Conservation (phyloP, 2,113 vertebrate genomes). For the Semicossyphus pulcher region DNA sequence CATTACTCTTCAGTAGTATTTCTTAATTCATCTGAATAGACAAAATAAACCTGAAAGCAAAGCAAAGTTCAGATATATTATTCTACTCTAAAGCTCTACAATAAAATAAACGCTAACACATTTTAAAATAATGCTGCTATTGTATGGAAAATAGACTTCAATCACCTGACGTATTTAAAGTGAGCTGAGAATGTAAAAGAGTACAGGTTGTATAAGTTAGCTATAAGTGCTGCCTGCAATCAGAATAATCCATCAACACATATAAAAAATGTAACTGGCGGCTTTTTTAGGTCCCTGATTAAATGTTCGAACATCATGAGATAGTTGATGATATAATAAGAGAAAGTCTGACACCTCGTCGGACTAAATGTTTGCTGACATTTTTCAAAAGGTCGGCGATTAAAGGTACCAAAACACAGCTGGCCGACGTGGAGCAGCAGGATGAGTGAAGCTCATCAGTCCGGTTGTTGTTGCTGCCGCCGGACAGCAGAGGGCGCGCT, state of each 20-base stretch:
- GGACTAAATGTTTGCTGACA: background rate
- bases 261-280: constrained; percentile 12
- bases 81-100: constrained; percentile 16
- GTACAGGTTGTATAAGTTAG: background rate
- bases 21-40: background rate
- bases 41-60: background rate
- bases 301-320: constrained; percentile 17
- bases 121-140: background rate
- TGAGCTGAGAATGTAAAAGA: background rate
- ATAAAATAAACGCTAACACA: constrained; percentile 13
- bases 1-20: background rate
- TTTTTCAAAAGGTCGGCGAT: constrained; percentile 1
- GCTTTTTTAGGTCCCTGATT: constrained; percentile 53
- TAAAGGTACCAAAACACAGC: constrained; percentile 20
- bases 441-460: background rate
- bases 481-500: constrained; percentile 59
- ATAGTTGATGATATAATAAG: constrained; percentile 4
- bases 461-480: constrained; percentile 33
- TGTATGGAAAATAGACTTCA: constrained; percentile 35
- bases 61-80: background rate
- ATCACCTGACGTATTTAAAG: constrained; percentile 5
- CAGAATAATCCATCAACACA: background rate
- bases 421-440: background rate
- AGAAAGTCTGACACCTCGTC: background rate
- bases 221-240: constrained; percentile 9